Base-by-base conservation (phyloP, 2,888 invertebrate species). In the Melikaiella ostensackeni region DNA sequence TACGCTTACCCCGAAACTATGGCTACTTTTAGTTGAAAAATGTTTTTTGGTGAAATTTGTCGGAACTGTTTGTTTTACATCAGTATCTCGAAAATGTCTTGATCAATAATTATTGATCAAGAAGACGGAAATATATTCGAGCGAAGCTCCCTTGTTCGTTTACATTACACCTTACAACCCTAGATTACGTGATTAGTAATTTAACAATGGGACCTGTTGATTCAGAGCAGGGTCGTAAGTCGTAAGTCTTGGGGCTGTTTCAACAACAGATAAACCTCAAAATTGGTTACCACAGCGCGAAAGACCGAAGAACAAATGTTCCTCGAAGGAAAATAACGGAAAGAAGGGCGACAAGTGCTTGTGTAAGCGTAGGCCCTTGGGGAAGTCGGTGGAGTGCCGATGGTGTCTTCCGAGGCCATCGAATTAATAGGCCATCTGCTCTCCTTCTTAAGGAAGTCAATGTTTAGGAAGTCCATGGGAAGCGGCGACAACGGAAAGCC, bases 391-490 rank as follows among this genome's bases (percentile, higher is more conserved):
- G 74, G 33, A 74, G 57, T 74, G 74, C 42, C 66, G 42, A 66
- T 46, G 24, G 62, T 35, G 78, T 79, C 77, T 80, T 77, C 78
- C 75, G 79, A 77, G 81, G 81, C 79, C 83, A 79, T 81, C 81
- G 89, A 90, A 90, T 90, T 91, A 91, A 91, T 89, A 88, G 90
- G 87, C 91, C 91, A 91, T 90, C 90, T 91, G 91, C 86, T 86
- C 80, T 84, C 83, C 82, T 83, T 84, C 81, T 88, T 85, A 85
- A 90, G 91, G 91, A 91, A 91, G 90, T 90, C 87, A 88, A 88
- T 90, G 90, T 90, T 90, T 90, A 90, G 89, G 89, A 90, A 89
- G 89, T 89, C 87, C 90, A 91, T 91, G 91, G 91, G 91, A 91
- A 91, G 87, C 89, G 85, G 84, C 88, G 90, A 89, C 89, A 90